Base-by-base conservation (phyloP, 2,797 vertebrate species). In the Acrossocheilus fasciatus region DNA sequence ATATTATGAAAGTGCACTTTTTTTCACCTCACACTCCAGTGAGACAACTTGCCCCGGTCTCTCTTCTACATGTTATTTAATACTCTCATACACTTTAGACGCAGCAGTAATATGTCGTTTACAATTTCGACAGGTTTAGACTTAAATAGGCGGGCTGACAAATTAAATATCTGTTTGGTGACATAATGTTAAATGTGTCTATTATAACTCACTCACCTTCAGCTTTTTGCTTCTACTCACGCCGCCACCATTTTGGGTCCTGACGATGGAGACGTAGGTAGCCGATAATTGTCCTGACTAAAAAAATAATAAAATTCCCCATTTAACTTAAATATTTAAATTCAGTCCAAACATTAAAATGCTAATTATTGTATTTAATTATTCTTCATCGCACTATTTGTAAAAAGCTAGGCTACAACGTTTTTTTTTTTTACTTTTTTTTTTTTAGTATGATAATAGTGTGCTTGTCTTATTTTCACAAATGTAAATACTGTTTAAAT, bases 231-330 rank as follows among this genome's bases (percentile, higher is more conserved):
- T 12, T 69, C 6, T 15, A 54, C 3, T 17, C 41, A 66, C 30
- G 4, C 4, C 6, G 20, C 20, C 54, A 69, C 83, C 83, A 84
- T 84, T 77, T 43, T 68, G 74, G 83, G 83, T 77, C 74, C 83
- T 77, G 45, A 34, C 11, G 12, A 14, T 4, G 23, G 30, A 43
- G 23, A 15, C 73, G n/a, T 78, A 52, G 83, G 83, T 77, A 23
- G 62, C 36, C 36, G 45, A 26, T 34, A 23, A 68, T 3, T 41
- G 18, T 78, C 83, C 83, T 84, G 73, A 9, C 23, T 41, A 23
- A 50, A 84, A 83, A 66, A 36, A 0, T 10, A 23, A 0, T 0
- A 73, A 59, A 5, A 50, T 3, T 14, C 1, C 10, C 4, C 20
- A 7, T 23, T 68, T 7, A 12, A 70, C 8, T 11, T 17, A 43